Evolutionary conservation across 2,888 invertebrate genomes (phyloP), one percentile per base, ranked within the genome.

Genomic region (Plebejus anna): DNA sequence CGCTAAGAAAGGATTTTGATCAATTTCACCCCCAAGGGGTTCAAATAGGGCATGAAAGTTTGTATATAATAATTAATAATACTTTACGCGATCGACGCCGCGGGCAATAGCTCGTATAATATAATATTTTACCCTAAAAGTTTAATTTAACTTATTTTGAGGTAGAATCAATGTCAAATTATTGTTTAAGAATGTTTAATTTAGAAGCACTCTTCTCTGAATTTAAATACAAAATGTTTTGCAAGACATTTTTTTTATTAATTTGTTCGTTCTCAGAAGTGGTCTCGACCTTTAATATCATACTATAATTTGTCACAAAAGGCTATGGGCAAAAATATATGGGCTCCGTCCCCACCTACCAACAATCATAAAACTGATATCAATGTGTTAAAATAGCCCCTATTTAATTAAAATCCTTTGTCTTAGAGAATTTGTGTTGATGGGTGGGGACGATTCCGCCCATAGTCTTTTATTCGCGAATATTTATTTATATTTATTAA

Each of bases 161-260:
- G 13, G 32, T 32, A 32, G 32, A 13, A 61, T 28, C 7, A 61
- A 61, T 66, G 13, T 51, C 11, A 51, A 32, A 66, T 22, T 59
- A 32, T 32, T 66, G 9, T 66, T 32, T 66, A 66, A 1, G 28
- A 28, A 22, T 28, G 13, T 32, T 66, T 32, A 32, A 66, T 61
- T 61, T 16, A 66, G 13, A 66, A 66, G 66, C 66, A 66, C 66
- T 16, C 9, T 66, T 66, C 66, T 66, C 32, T 16, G 36, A 66
- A 66, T 13, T 36, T 32, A 13, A 1, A 36, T 47, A 11, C 47
- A 47, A 32, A 66, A 66, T 66, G 32, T 66, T 66, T 66, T 32
- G 28, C 66, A 66, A 66, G 32, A 36, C 36, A 66, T 13, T 16
- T 36, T 66, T 66, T 66, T 66, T 1, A 66, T 28, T 36, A 66